Conservation (phyloP, 2,797 vertebrate species). For the Amphiprion clarkii region DNA sequence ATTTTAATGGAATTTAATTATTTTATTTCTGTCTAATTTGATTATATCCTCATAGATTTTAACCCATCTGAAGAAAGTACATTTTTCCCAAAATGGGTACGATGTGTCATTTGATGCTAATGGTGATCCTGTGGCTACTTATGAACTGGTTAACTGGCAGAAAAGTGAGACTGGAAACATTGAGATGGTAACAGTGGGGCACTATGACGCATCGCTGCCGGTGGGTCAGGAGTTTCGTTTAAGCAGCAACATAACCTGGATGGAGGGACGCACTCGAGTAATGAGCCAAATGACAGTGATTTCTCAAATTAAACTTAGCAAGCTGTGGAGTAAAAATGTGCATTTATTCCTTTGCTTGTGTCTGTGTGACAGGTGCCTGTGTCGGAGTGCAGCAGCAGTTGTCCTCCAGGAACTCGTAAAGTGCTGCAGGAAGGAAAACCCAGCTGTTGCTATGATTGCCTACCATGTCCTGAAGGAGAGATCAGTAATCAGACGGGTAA, state of each 20-base stretch:
- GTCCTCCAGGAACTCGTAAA: constrained; percentile 78
- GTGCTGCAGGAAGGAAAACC: constrained; percentile 77
- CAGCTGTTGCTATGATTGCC: constrained; percentile 79
- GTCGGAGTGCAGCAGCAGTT: constrained; percentile 79
- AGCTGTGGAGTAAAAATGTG: not conserved
- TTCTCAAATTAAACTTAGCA: not conserved
- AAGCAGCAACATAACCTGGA: constrained; percentile 69
- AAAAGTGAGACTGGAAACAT: constrained; percentile 50
- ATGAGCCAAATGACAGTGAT: not conserved
- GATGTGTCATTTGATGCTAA: constrained; percentile 82
- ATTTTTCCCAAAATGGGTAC: constrained; percentile 77
- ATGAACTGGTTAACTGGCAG: constrained; percentile 86
- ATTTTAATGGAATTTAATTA: not conserved
- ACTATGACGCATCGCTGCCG: constrained; percentile 74
- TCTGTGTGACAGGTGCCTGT: constrained; percentile 67
- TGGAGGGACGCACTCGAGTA: constrained; percentile 61
- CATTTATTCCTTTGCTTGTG: not conserved
- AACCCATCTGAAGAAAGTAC: constrained; percentile 67
- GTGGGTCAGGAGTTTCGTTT: constrained; percentile 71
- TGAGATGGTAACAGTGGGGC: constrained; percentile 76
- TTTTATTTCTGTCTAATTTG: not conserved
- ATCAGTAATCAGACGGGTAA: constrained; percentile 79
- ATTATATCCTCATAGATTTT: constrained; percentile 62
- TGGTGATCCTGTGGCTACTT: constrained; percentile 80
- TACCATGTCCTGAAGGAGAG: constrained; percentile 79